A percentile compares a stretch with the other conserved stretches of the same genome.
Evolutionary conservation across 1,140 invertebrate species (phyloP).

Genomic region (Trigoniulus corallinus): DNA sequence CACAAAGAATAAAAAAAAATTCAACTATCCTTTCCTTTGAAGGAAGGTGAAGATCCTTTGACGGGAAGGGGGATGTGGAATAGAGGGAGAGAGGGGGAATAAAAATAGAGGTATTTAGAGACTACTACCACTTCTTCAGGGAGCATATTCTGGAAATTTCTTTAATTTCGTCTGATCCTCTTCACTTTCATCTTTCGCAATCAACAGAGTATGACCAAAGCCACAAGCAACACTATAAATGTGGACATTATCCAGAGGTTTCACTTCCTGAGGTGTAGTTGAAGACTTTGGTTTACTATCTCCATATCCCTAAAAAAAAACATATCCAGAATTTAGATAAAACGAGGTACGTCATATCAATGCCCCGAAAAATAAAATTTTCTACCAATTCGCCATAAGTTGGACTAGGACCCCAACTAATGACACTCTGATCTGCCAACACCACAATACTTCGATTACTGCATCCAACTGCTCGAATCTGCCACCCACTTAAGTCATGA

Average conservation of each 20-base stretch:
- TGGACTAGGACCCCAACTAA: conserved; percentile 78
- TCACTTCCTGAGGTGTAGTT: conserved; percentile 74
- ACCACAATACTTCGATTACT: conserved; percentile 49
- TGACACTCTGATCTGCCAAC: conserved; percentile 72
- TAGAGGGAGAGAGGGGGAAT: no score
- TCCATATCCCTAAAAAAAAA: conserved; percentile 50
- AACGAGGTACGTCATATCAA: neutral
- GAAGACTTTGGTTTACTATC: conserved; percentile 67
- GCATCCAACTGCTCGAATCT: conserved; percentile 61
- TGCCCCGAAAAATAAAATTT: conserved; percentile 14
- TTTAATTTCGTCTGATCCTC: conserved; percentile 42
- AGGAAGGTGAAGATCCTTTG: no score
- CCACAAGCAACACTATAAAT: conserved; percentile 66
- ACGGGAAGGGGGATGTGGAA: no score
- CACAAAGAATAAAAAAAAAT: no score
- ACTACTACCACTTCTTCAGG: conserved; percentile 24
- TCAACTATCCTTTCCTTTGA: no score
- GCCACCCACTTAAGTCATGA: conserved; percentile 79
- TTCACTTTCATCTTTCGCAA: conserved; percentile 44
- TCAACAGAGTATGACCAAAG: conserved; percentile 59
- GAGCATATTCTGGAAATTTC: conserved; percentile 38
- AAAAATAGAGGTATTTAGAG: no score
- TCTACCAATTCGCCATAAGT: conserved; percentile 77
- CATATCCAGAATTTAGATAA: neutral
- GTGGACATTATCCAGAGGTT: conserved; percentile 59